Conservation (phyloP, 2,113 vertebrate species). For the Hirundichthys speculiger region DNA sequence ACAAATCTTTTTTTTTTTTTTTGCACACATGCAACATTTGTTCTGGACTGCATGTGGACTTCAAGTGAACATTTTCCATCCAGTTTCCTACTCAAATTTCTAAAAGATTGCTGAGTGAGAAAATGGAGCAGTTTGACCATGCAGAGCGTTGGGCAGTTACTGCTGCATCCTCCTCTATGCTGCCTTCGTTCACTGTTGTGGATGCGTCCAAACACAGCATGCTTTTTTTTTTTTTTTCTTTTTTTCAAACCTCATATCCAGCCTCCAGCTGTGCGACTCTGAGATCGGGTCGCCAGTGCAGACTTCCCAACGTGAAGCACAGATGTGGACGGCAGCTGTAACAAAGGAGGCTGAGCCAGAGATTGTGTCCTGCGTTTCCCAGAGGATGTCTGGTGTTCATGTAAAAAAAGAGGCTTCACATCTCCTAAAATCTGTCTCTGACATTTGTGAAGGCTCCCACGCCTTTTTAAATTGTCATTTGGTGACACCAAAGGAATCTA, state of each 20-base stretch:
- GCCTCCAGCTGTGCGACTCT: no score
- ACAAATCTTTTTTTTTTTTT: conserved; percentile 1
- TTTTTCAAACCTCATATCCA: not conserved
- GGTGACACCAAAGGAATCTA: no score
- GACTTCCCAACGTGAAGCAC: not conserved
- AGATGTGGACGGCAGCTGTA: not conserved
- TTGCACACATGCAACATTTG: conserved; percentile 1
- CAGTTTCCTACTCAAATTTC: not conserved
- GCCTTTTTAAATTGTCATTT: no score
- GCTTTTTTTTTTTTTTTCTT: not conserved
- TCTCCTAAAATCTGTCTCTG: no score
- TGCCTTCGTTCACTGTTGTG: not conserved
- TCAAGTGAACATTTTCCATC: not conserved
- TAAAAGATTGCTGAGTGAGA: not conserved
- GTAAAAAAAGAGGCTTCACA: no score
- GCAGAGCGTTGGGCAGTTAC: no score
- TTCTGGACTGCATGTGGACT: not conserved
- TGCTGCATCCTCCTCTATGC: not conserved
- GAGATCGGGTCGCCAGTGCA: no score
- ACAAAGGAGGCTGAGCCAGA: no score
- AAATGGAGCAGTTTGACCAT: no score
- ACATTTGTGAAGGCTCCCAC: no score
- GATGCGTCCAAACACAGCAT: not conserved
- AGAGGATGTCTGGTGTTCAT: no score
- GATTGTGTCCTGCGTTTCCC: no score